Evolutionary conservation across 2,888 invertebrate genomes (phyloP), one percentile per base, ranked within the genome.

Genomic region (Eucera pruinosa): DNA sequence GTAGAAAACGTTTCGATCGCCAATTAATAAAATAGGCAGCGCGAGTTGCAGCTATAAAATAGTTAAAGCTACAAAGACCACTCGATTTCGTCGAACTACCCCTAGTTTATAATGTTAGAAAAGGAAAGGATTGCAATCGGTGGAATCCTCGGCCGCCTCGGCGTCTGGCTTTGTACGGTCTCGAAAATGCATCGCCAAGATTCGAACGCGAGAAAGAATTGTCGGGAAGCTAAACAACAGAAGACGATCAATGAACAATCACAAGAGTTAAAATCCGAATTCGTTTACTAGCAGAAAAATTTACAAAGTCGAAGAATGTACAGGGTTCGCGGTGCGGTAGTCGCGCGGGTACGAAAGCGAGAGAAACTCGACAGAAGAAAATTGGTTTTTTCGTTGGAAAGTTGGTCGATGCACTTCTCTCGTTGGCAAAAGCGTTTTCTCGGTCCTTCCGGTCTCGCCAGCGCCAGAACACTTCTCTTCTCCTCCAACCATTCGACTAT

Each of bases 351-450:
- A 58, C 48, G 67, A 67, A 58, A 58, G 58, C 58, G 54, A 45
- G 45, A 67, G 67, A 54, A 55, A 70, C 33, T 36, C 62, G 45
- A 36, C 62, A 47, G 43, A 70, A 45, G 50, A 65, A 20, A 52
- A 65, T 25, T n/a, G 27, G 18, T 48, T 48, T 55, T 18, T 60
- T 72, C 69, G 68, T 75, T 64, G 79, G 33, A 79, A 79, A 55
- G 48, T 65, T 65, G 72, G 60, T 64, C 79, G 79, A 73, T 78
- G 79, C 79, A 69, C 79, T 78, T 72, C 67, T 72, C 67, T 64
- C 55, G 54, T 79, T 64, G 79, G 54, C 52, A 72, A 61, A 36
- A 79, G 68, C 64, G 48, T 57, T 33, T 45, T 25, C n/a, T n/a
- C 61, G 61, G 43, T 54, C 33, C 62, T 50, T 50, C 39, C 18